Conservation (phyloP, 2,888 invertebrate genomes). For the Strigamia maritima region DNA sequence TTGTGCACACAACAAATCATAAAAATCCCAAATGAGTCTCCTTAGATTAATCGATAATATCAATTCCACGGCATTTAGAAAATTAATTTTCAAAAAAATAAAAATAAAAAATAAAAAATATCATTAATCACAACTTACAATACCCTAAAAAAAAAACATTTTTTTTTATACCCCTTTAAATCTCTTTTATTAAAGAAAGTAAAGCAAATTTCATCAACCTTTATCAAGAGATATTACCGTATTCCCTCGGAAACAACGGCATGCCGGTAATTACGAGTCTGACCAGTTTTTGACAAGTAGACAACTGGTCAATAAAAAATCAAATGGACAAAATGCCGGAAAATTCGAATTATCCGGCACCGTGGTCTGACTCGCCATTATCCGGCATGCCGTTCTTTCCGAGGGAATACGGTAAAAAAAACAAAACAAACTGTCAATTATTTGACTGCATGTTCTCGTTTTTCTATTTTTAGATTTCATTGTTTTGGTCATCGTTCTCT, state of each 20-base stretch:
- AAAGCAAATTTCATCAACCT: background rate
- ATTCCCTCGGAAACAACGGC: too few species aligned
- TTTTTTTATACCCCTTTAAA: background rate
- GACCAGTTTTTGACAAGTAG: too few species aligned
- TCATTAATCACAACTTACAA: background rate
- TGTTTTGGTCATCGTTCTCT: too few species aligned
- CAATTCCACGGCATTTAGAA: background rate
- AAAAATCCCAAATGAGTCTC: background rate
- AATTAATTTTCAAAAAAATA: background rate
- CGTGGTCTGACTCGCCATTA: too few species aligned
- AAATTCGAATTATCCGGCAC: too few species aligned
- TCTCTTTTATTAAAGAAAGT: background rate
- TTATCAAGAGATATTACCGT: background rate
- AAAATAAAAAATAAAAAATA: background rate
- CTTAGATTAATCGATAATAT: background rate
- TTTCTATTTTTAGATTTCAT: too few species aligned
- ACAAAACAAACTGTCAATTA: background rate
- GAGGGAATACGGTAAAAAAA: too few species aligned
- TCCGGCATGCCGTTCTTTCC: too few species aligned
- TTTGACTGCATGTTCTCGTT: too few species aligned
- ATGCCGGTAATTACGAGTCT: too few species aligned
- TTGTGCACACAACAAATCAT: background rate
- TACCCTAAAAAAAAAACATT: background rate
- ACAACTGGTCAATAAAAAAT: too few species aligned
- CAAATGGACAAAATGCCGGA: too few species aligned